Percentiles rank a stretch among this genome's conserved stretches.
These are phyloP conservation scores for Setophaga coronata DNA, from an alignment of 2,113 vertebrate genomes.

Conservation along the genomic window DNA sequence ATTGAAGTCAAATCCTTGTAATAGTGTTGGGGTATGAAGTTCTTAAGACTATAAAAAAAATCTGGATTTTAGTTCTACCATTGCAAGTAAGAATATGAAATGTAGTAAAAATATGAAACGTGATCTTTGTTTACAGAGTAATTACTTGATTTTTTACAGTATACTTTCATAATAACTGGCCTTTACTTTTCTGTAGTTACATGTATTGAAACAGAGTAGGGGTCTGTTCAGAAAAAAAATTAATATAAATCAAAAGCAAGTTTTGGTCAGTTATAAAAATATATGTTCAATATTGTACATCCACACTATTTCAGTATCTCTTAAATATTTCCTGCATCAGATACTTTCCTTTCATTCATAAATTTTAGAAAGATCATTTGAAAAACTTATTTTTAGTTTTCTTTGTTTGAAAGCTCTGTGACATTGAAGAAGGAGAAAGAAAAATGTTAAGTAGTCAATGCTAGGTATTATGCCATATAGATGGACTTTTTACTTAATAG, in stretches of 20 bases:
- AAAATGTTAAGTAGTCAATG: neutral
- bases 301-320: neutral
- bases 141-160: neutral
- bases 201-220: slow-evolving; percentile 23
- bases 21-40: slow-evolving; percentile 12
- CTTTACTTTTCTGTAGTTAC: slow-evolving; percentile 15
- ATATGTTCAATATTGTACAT: neutral
- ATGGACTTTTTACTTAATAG: neutral
- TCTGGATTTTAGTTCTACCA: neutral
- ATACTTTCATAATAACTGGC: neutral
- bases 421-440: neutral
- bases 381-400: neutral
- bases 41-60: slow-evolving; percentile 5
- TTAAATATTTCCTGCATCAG: neutral
- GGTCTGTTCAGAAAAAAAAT: neutral
- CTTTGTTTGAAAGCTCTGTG: neutral
- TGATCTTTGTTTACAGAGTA: neutral
- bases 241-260: neutral
- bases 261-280: neutral
- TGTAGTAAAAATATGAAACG: neutral
- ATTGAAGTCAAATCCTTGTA: neutral
- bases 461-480: neutral
- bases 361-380: neutral
- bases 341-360: neutral
- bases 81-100: slow-evolving; percentile 1